These are phyloP conservation scores for Drosophila sechellia DNA, from an alignment of 1,140 invertebrate species.

Conservation along the genomic window DNA sequence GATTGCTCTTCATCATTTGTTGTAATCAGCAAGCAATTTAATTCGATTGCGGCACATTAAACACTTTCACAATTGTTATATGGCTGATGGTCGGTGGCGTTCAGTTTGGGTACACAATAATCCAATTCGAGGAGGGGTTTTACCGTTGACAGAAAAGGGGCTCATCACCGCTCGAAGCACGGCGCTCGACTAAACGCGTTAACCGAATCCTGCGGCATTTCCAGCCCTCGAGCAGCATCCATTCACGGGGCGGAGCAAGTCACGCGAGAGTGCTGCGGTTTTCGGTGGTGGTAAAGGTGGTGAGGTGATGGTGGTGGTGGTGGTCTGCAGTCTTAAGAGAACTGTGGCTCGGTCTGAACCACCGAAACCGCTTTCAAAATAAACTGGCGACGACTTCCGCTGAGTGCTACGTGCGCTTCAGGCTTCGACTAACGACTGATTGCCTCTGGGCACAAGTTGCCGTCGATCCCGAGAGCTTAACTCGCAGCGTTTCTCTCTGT, in stretches of 20 bases:
- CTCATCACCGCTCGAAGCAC: constrained; percentile 74
- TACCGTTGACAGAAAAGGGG: constrained; percentile 44
- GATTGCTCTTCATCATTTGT: constrained; percentile 60
- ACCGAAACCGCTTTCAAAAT: constrained; percentile 1
- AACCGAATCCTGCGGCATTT: constrained; percentile 72
- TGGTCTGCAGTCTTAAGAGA: constrained; percentile 1
- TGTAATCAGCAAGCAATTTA: constrained; percentile 75
- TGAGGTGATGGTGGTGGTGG: neutral
- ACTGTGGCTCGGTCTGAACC: constrained; percentile 1
- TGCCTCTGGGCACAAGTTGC: constrained; percentile 63
- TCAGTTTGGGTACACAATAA: constrained; percentile 41
- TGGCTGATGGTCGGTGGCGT: constrained; percentile 13
- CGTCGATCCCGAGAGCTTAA: constrained; percentile 27
- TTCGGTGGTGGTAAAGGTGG: neutral
- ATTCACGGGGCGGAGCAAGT: constrained; percentile 74
- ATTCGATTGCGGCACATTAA: constrained; percentile 72
- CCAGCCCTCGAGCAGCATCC: constrained; percentile 68
- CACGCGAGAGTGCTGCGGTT: constrained; percentile 46
- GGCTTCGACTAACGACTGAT: constrained; percentile 74
- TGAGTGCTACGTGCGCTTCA: constrained; percentile 69
- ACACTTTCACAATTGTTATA: constrained; percentile 72
- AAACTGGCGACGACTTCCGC: constrained; percentile 40
- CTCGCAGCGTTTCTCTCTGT: constrained; percentile 3
- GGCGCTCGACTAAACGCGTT: constrained; percentile 61
- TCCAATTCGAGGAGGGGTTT: constrained; percentile 52